A percentile compares a stretch with the other conserved stretches of the same genome.
Evolutionary conservation across 1,140 invertebrate species (phyloP).

Genomic region (Drepana arcuata): DNA sequence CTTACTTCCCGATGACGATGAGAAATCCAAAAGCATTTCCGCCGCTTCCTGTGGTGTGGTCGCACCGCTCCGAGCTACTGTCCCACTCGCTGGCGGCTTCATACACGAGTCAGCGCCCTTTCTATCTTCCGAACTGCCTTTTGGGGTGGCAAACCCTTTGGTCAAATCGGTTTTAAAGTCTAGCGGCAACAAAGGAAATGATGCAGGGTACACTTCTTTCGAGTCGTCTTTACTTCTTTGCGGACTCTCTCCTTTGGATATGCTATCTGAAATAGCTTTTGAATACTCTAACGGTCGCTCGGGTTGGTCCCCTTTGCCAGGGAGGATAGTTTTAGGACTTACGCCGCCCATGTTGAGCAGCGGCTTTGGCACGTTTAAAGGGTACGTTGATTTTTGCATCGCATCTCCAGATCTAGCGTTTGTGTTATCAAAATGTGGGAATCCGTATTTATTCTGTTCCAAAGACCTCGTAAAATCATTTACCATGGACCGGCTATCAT

Average conservation of each 20-base stretch:
- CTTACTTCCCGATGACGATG: conserved; percentile 71
- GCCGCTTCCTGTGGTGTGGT: conserved; percentile 74
- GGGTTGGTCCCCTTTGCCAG: conserved; percentile 36
- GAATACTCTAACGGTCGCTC: conserved; percentile 42
- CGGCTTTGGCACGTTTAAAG: conserved; percentile 59
- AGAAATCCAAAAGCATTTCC: conserved; percentile 77
- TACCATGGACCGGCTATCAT: conserved; percentile 55
- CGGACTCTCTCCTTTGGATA: conserved; percentile 49
- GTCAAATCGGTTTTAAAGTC: conserved; percentile 61
- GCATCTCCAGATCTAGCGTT: conserved; percentile 37
- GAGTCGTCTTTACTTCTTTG: conserved; percentile 51
- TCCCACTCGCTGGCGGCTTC: conserved; percentile 55
- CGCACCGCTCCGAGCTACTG: conserved; percentile 47
- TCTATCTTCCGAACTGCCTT: conserved; percentile 53
- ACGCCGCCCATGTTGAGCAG: conserved; percentile 52
- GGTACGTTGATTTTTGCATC: conserved; percentile 51
- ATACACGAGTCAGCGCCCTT: conserved; percentile 59
- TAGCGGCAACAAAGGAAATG: conserved; percentile 52
- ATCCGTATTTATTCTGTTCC: conserved; percentile 56
- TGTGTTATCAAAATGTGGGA: conserved; percentile 50
- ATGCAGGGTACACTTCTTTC: conserved; percentile 41
- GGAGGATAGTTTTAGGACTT: conserved; percentile 49
- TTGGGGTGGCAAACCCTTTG: conserved; percentile 58
- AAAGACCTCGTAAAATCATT: conserved; percentile 51
- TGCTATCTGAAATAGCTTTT: conserved; percentile 47